Conservation (phyloP, 2,113 vertebrate species). For the Anoura caudifer region DNA sequence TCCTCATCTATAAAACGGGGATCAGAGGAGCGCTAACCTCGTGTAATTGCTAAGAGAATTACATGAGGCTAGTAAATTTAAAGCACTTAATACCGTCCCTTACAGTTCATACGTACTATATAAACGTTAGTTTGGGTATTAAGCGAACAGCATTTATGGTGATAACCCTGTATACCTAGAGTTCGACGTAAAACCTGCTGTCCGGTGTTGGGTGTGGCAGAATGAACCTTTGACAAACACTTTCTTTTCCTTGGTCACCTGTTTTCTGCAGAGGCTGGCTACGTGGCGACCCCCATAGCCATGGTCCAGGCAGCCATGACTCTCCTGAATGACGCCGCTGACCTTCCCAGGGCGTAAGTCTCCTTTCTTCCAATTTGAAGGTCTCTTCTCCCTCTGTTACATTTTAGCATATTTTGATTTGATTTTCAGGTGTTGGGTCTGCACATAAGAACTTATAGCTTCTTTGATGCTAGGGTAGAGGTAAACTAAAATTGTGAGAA, state of each 20-base stretch:
- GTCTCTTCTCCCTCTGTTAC: not conserved
- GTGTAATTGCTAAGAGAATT: not conserved
- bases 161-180: not conserved
- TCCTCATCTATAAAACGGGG: not conserved
- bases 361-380: not conserved
- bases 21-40: not conserved
- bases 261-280: constrained; percentile 86
- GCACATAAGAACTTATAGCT: not conserved
- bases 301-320: constrained; percentile 95
- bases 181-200: not conserved
- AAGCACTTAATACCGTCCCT: not conserved
- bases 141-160: not conserved
- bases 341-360: constrained; percentile 90
- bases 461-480: not conserved
- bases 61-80: not conserved
- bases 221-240: not conserved
- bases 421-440: constrained; percentile 20
- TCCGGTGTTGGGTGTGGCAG: not conserved
- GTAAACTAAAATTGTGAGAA: not conserved
- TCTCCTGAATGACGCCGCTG: constrained; percentile 88
- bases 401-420: not conserved
- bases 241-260: not conserved
- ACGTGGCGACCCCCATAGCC: constrained; percentile 90
- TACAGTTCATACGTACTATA: not conserved
- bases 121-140: constrained; percentile 7